These are phyloP conservation scores for Ctenosaura bakeri DNA, from an alignment of 2,797 vertebrate species.

Conservation along the genomic window DNA sequence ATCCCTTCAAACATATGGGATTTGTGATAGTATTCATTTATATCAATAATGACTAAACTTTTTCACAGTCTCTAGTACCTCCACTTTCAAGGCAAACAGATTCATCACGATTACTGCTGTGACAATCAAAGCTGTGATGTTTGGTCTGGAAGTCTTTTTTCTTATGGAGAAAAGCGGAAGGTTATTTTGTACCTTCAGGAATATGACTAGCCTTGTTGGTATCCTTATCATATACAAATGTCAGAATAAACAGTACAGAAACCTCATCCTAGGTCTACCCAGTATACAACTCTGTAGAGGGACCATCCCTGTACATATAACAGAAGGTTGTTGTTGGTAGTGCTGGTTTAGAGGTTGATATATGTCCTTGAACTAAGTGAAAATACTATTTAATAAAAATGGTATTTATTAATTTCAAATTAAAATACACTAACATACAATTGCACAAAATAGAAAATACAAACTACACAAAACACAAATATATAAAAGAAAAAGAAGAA, in stretches of 20 bases:
- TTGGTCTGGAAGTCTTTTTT: not conserved
- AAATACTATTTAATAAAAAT: not conserved
- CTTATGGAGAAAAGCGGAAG: not conserved
- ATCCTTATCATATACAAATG: not conserved
- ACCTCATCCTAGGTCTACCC: not conserved
- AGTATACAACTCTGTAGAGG: no score
- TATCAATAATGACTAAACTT: not conserved
- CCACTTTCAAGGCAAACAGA: not conserved
- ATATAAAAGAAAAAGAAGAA: no score
- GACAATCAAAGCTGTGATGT: conserved; percentile 23
- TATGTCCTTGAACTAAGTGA: not conserved
- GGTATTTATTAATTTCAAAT: no score
- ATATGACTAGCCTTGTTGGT: not conserved
- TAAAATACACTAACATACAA: no score
- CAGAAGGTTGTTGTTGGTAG: no score
- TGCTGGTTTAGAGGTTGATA: not conserved
- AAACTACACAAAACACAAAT: no score
- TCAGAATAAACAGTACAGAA: not conserved
- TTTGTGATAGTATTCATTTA: not conserved
- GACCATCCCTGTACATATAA: no score
- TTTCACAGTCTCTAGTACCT: not conserved
- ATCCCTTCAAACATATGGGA: conserved; percentile 12
- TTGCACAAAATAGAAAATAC: no score
- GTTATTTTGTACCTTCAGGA: not conserved
- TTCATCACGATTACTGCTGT: conserved; percentile 23